phyloP scores from a whole-genome alignment of 2,113 vertebrate genomes.

The Pycnonotus jocosus region DNA sequence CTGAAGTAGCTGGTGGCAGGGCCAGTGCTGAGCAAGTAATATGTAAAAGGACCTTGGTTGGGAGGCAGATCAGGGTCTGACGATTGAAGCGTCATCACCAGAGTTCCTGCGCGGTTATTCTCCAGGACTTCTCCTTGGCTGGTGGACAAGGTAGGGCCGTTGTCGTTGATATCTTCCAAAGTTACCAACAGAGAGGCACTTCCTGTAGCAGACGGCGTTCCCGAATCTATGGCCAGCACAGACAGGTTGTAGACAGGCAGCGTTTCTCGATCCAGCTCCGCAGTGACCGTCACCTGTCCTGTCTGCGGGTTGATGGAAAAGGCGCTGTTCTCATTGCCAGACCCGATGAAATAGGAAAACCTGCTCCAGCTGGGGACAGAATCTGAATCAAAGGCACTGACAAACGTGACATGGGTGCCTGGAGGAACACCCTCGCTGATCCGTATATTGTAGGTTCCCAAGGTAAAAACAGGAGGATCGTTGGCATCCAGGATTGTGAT shows the following conservation, averaged over 20 bases:
- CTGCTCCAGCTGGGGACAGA: slow-evolving; percentile 97
- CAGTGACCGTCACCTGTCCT: slow-evolving; percentile 90
- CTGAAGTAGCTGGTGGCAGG: slow-evolving; percentile 89
- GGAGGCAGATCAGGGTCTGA: slow-evolving; percentile 90
- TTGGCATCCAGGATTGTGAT: slow-evolving; percentile 94
- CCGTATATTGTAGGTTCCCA: slow-evolving; percentile 81
- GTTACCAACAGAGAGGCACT: slow-evolving; percentile 86
- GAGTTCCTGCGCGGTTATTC: slow-evolving; percentile 85
- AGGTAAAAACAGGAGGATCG: slow-evolving; percentile 89
- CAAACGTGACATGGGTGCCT: slow-evolving; percentile 90
- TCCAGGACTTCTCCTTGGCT: slow-evolving; percentile 88
- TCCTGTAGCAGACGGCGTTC: slow-evolving; percentile 86
- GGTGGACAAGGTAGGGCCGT: slow-evolving; percentile 84
- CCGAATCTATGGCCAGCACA: slow-evolving; percentile 87
- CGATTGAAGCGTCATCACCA: slow-evolving; percentile 82
- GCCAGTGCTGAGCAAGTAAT: slow-evolving; percentile 84
- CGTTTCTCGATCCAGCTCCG: slow-evolving; percentile 87
- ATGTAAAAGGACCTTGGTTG: slow-evolving; percentile 92
- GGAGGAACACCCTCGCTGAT: slow-evolving; percentile 89
- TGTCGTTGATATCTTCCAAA: slow-evolving; percentile 95
- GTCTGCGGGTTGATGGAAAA: slow-evolving; percentile 93
- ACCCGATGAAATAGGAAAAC: slow-evolving; percentile 89
- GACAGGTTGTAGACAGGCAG: slow-evolving; percentile 90
- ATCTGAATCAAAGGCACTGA: slow-evolving; percentile 94
- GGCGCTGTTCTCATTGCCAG: slow-evolving; percentile 80